Base-by-base conservation (phyloP, 2,797 vertebrate species). In the Argya squamiceps region DNA sequence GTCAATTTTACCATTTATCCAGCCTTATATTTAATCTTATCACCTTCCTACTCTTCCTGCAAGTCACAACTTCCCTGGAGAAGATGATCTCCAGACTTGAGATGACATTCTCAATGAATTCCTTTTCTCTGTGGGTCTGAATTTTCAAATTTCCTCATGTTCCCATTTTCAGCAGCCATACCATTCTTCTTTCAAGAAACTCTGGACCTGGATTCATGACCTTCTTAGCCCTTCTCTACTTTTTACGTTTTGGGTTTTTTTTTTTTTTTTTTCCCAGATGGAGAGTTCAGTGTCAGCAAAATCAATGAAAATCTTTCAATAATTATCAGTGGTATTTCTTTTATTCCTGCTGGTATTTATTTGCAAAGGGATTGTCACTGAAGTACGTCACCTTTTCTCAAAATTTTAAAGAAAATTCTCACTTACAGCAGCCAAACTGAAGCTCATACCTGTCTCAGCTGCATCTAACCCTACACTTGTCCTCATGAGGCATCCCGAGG, bases 321-420 rank as follows among this genome's bases (percentile, higher is more conserved):
- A 80, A 58, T 58, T 71, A 44, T n/a, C 23, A 34, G 21, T 36
- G 11, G 6, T 50, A 49, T 12, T 82, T 88, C 5, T 60, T 58
- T 68, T 69, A 27, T 41, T 65, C 55, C 41, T 36, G 11, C 21
- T 70, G 37, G 26, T 60, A 41, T 92, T 88, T 93, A 85, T 89
- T 95, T 94, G 75, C 62, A 92, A 95, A 92, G 44, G 50, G 22
- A 52, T 87, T 95, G 69, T 76, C 85, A 94, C 59, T 76, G 62
- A 63, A 26, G 75, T 39, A 84, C 44, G 49, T 30, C 44, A 91
- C 49, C 27, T 92, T 93, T 88, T 43, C 21, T 86, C 46, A 94
- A 84, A 83, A 77, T 32, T 34, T 81, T 69, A 52, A 77, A 69
- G 76, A 82, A 70, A 82, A 73, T 12, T 55, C 80, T 15, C 36